Evolutionary conservation across 2,888 invertebrate genomes (phyloP), one percentile per base, ranked within the genome.

Genomic region (Thereva unica): DNA sequence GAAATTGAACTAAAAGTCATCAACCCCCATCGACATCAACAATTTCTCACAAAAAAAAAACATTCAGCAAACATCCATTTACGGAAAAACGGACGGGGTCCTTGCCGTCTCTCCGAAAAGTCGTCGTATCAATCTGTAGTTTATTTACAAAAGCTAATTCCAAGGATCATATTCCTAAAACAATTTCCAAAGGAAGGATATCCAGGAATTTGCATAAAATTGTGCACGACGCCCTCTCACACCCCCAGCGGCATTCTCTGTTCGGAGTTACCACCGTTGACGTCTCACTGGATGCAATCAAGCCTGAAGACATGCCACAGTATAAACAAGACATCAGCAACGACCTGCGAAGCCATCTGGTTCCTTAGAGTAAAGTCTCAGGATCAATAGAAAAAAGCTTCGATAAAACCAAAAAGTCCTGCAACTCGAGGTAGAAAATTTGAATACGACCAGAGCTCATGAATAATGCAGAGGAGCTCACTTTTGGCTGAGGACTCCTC

Each of bases 271-370:
- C 37, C 8, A 34, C n/a, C 42, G 38, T 47, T 59, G 59, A 59
- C 59, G 49, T 59, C 49, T 47, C 49, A 23, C 23, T 23, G 23
- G 59, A 49, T 59, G 59, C 59, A 59, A 59, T 59, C 59, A 59
- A 59, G 49, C 59, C 47, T 37, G 59, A 59, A 59, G 59, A 59
- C 59, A 38, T 47, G 47, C 59, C 59, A 49, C 59, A 59, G 49
- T 38, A 59, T 59, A 59, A 59, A 59, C 59, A 59, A 59, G 59
- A 47, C 45, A 59, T 59, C 59, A 47, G 59, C 12, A 59, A 59
- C 59, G 59, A 59, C 59, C 59, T 59, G 59, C 38, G 59, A 59
- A 59, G 59, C 59, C 59, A 59, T 59, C 59, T 59, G 47, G 47
- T 59, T 23, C 23, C 47, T 37, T 56, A 12, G 38, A 56, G 12